Base-by-base conservation (phyloP, 1,140 invertebrate genomes). In the Pissodes strobi region DNA sequence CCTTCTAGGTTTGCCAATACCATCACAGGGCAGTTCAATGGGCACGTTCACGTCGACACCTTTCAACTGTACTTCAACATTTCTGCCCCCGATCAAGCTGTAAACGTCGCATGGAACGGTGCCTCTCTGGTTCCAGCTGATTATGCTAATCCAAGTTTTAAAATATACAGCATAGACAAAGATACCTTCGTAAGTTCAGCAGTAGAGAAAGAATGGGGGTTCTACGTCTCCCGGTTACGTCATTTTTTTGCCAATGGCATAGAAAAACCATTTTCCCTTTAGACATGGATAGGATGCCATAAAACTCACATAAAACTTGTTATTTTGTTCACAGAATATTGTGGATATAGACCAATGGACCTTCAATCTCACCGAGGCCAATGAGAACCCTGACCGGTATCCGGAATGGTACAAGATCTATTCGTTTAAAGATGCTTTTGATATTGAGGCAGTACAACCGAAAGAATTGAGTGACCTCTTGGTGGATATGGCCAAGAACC, bases 71-170 rank as follows among this genome's bases (percentile, higher is more conserved):
- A 85, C 76, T 90, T 89, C 69, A 77, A 85, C 18, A 77, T 78
- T 12, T 74, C 71, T 0, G 41, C 68, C 17, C 45, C 51, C 0
- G 55, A 19, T 25, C 74, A 74, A 45, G 62, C 71, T n/a, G 82
- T 86, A 0, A 85, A 82, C 53, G 82, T 94, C 2, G 87, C 88
- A 4, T 94, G 90, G 84, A 89, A 92, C 52, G 87, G 85, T 0
- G 91, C 91, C 10, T 88, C 88, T 69, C 75, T 90, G 1, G 92
- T 91, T 2, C 70, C 85, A 0, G 89, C 80, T 53, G 71, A 79
- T 0, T 72, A 85, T 61, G 83, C 90, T 56, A 95, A 95, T 80
- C 87, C 92, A 6, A 92, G 91, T 52, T 96, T 92, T 72, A 85
- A 88, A 69, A 82, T 93, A 2, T 92, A 90, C 69, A 79, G 82